Conservation (phyloP, 2,797 vertebrate species). For the Catharus ustulatus region DNA sequence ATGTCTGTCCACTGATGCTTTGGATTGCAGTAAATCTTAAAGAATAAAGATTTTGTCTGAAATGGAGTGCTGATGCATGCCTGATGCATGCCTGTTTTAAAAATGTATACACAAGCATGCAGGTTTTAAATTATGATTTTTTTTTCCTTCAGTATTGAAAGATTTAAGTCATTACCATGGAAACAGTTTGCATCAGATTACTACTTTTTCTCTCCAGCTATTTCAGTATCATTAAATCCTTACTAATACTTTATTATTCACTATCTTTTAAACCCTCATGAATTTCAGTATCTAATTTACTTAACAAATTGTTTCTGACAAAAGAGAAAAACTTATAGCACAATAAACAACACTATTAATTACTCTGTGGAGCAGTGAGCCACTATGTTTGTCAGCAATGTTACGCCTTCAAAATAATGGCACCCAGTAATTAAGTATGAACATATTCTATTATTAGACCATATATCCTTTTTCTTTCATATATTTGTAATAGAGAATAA, state of each 20-base stretch:
- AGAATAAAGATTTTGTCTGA: background rate
- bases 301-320: conserved; percentile 71
- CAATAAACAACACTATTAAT: conserved; percentile 73
- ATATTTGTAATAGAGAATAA: conserved; percentile 55
- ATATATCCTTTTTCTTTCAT: conserved; percentile 43
- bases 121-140: conserved; percentile 46
- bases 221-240: conserved; percentile 73
- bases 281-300: conserved; percentile 70
- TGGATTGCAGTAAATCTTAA: background rate
- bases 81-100: background rate
- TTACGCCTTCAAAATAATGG: conserved; percentile 57
- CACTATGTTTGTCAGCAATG: conserved; percentile 43
- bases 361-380: conserved; percentile 33
- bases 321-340: conserved; percentile 64
- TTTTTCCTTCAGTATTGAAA: conserved; percentile 26
- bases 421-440: conserved; percentile 62
- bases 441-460: conserved; percentile 51
- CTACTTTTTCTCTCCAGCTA: conserved; percentile 58
- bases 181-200: conserved; percentile 71
- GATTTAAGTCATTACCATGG: conserved; percentile 74
- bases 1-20: background rate
- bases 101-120: conserved; percentile 14
- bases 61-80: background rate
- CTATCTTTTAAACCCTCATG: conserved; percentile 59
- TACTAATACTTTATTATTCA: conserved; percentile 70